A percentile compares a stretch with the other conserved stretches of the same genome.
phyloP scores from a whole-genome alignment of 37 sponge, comb jelly and placozoan species.

The Ianthella basta region DNA sequence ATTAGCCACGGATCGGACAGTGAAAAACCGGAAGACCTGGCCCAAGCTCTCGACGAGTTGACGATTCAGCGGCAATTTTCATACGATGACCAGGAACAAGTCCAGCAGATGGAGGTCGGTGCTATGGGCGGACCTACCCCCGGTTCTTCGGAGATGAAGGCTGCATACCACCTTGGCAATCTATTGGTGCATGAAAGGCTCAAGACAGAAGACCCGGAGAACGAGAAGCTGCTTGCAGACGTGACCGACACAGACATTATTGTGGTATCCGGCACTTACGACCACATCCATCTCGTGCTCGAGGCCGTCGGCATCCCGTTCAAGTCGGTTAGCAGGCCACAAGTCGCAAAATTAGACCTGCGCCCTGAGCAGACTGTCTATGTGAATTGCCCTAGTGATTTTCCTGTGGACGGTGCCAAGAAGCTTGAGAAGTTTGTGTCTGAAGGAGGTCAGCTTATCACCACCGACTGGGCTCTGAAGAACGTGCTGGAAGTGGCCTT shows the following conservation, averaged over 20 bases:
- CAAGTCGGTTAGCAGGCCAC: constrained; percentile 38
- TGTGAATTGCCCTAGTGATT: constrained; percentile 71
- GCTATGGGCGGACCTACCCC: not conserved
- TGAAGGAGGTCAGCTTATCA: constrained; percentile 74
- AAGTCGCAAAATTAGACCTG: constrained; percentile 51
- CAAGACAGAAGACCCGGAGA: constrained; percentile 66
- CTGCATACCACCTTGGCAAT: constrained; percentile 68
- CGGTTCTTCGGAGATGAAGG: constrained; percentile 63
- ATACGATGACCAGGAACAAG: constrained; percentile 3
- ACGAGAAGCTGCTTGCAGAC: constrained; percentile 57
- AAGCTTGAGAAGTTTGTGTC: constrained; percentile 65
- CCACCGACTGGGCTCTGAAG: constrained; percentile 84
- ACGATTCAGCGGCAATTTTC: constrained; percentile 28
- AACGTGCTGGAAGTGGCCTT: constrained; percentile 76
- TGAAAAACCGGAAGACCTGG: constrained; percentile 55
- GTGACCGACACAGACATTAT: constrained; percentile 71
- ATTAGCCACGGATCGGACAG: constrained; percentile 75
- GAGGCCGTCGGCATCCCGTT: constrained; percentile 62
- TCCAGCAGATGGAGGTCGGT: not conserved
- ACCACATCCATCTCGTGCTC: constrained; percentile 81
- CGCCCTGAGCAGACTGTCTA: constrained; percentile 82
- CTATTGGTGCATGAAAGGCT: constrained; percentile 59
- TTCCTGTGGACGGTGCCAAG: constrained; percentile 52
- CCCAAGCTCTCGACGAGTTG: constrained; percentile 49
- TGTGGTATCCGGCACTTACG: constrained; percentile 73